Base-by-base conservation (phyloP, 2,113 vertebrate genomes). In the Recurvirostra avosetta region DNA sequence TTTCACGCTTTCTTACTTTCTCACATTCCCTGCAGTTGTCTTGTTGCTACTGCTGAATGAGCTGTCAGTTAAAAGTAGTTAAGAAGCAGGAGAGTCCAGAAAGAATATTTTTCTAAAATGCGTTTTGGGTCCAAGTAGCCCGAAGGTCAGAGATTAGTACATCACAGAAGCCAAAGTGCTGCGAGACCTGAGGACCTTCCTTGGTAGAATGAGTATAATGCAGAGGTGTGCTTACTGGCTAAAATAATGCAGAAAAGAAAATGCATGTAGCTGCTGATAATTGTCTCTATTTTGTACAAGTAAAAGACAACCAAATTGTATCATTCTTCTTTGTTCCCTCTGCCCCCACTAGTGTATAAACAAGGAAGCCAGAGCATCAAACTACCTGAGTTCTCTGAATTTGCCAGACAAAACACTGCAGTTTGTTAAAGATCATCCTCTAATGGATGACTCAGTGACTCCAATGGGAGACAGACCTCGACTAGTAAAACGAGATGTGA, bases 351-450 rank as follows among this genome's bases (percentile, higher is more conserved):
- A 99, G 99, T 99, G 99, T 86, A 99, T 99, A 76, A 99, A 98
- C 97, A 98, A 96, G 32, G 97, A 97, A 74, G 98, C 99, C 20
- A 98, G 98, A 90, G 96, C 97, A 25, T 98, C 98, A 92, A 99
- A 98, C 98, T 98, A 99, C 73, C 98, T 74, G 97, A 99, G 97
- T 96, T 99, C 99, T 2, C 97, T 99, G 73, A 98, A 98, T 83
- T 97, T 99, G 74, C 99, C 99, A 0, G 99, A 99, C 97, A 99
- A 99, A 97, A 99, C 99, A 0, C 94, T 99, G 75, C 99, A 99
- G 97, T 99, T 99, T 73, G 98, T 99, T 17, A 99, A 98, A 96
- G 99, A 99, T 96, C 99, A 99, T 98, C 99, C 99, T 34, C 97
- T 99, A 81, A 98, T 99, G 98, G 99, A 99, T 68, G 99, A 99